Base-by-base conservation (phyloP, 1,140 invertebrate species). In the Drosophila pruinosa region DNA sequence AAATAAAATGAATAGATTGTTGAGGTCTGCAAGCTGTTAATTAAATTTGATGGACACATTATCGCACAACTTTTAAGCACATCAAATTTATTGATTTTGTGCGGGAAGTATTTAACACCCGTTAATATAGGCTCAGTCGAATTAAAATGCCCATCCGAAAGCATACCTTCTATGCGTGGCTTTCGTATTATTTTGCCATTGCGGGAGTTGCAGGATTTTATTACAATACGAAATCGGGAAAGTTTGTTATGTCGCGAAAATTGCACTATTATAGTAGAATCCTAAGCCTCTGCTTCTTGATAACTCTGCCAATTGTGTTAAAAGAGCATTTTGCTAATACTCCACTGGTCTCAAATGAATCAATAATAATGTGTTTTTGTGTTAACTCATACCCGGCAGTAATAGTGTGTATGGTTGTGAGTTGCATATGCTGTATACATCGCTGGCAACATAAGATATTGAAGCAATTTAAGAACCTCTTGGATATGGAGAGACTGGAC, bases 391-490 rank as follows among this genome's bases (percentile, higher is more conserved):
- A 43, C 26, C 36, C 36, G 0, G 34, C 38, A 5, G 2, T 19
- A 0, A 0, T 67, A 8, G 5, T 39, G 0, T 22, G 26, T 5
- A 24, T 56, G 2, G 14, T 41, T 0, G 5, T 48, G 1, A 59
- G 38, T 10, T 67, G 50, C 31, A 34, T 64, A 0, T 38, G 17
- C 8, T 69, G 53, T 21, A 19, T 19, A 1, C 38, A 52, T 6
- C 36, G 38, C 0, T 56, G 54, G 41, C 73, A 81, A 12, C 10
- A 34, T 1, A 58, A 12, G 3, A 73, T 81, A 8, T 61, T 28
- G 5, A 4, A 10, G 3, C 22, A 53, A n/a, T 2, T 63, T 4
- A 4, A 21, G 1, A 28, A 61, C 10, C 24, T 80, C 0, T 21
- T 45, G 12, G 26, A 31, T 3, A 6, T 81, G 0, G 36, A 70